Evolutionary conservation across 2,113 vertebrate genomes (phyloP).

Genomic region (Phaethon lepturus): DNA sequence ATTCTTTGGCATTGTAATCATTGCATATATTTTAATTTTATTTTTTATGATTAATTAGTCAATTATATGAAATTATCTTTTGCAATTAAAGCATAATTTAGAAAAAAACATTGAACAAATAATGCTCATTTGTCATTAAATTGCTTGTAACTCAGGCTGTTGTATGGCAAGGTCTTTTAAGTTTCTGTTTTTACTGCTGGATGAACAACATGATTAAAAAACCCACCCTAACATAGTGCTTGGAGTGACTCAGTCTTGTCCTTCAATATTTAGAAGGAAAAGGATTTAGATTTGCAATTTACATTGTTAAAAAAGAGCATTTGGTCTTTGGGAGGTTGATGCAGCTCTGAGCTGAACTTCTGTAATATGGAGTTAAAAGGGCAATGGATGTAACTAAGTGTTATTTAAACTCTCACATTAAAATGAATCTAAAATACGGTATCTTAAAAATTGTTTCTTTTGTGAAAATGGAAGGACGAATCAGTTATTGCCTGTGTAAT

Average conservation of each 20-base stretch:
- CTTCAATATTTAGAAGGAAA: constrained; percentile 18
- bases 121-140: constrained; percentile 40
- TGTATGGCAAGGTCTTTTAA: neutral
- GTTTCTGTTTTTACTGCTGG: neutral
- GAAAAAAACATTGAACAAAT: constrained; percentile 27
- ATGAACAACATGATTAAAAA: constrained; percentile 20
- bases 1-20: neutral
- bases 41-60: constrained; percentile 56
- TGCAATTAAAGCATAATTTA: constrained; percentile 62
- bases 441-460: constrained; percentile 16
- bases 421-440: constrained; percentile 36
- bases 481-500: constrained; percentile 37
- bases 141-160: neutral
- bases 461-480: constrained; percentile 18
- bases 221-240: neutral
- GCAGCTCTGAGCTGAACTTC: constrained; percentile 5
- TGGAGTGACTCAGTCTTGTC: constrained; percentile 10
- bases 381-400: neutral
- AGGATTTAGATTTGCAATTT: constrained; percentile 7
- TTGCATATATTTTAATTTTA: constrained; percentile 15
- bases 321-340: neutral
- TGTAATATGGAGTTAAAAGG: constrained; percentile 21
- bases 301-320: constrained; percentile 18
- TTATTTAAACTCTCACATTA: constrained; percentile 34
- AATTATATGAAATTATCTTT: constrained; percentile 58